Conservation (phyloP, 1,140 invertebrate genomes). For the Lepidurus arcticus region DNA sequence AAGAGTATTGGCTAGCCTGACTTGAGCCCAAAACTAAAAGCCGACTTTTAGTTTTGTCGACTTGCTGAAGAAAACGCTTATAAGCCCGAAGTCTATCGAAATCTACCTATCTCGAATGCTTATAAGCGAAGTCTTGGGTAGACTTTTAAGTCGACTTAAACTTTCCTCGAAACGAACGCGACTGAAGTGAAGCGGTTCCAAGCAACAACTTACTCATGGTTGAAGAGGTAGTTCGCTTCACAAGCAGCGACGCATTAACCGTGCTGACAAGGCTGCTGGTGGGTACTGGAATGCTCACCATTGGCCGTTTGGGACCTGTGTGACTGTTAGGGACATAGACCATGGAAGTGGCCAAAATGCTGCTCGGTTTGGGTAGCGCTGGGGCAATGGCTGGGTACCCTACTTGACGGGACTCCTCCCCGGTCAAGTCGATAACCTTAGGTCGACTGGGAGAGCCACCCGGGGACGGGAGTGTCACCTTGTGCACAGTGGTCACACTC, state of each 20-base stretch:
- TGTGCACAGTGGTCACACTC: constrained; percentile 29
- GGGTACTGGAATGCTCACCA: not conserved
- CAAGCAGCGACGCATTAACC: not conserved
- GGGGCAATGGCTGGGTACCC: not conserved
- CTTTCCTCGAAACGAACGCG: too few relatives aligned
- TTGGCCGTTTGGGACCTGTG: not conserved
- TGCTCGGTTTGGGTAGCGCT: not conserved
- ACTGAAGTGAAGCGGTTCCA: too few relatives aligned
- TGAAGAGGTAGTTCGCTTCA: not conserved
- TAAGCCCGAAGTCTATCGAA: too few relatives aligned
- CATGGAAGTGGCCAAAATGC: not conserved
- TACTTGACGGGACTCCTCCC: constrained; percentile 32
- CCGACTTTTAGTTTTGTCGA: too few relatives aligned
- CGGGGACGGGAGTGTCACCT: constrained; percentile 28
- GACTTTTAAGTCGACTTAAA: too few relatives aligned
- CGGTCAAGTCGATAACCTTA: constrained; percentile 37
- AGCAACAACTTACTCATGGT: not conserved
- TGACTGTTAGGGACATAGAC: not conserved
- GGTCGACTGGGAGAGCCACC: constrained; percentile 23
- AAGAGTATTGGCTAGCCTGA: too few relatives aligned
- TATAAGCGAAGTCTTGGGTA: too few relatives aligned
- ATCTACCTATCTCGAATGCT: too few relatives aligned
- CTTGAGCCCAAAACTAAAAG: too few relatives aligned
- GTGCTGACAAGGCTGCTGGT: not conserved
- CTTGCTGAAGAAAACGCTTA: too few relatives aligned